Conservation (phyloP, 2,797 vertebrate genomes). For the Oreochromis mossambicus region DNA sequence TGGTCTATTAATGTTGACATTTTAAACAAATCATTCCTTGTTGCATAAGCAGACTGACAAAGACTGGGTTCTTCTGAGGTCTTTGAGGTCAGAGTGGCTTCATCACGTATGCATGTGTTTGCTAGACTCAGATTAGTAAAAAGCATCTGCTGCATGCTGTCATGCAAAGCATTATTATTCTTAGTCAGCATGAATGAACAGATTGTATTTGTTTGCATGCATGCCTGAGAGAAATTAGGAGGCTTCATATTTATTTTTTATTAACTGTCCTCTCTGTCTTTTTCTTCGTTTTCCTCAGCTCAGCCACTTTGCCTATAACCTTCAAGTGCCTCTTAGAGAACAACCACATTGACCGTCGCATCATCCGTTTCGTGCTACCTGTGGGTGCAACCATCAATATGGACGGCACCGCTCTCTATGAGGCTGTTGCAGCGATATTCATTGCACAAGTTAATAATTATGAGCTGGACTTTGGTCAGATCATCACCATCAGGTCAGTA, state of each 20-base stretch:
- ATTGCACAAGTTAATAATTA: conserved; percentile 97
- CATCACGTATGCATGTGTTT: neutral
- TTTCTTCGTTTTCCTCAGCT: conserved; percentile 70
- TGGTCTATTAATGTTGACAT: neutral
- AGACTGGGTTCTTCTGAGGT: neutral
- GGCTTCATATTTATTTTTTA: neutral
- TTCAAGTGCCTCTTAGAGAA: conserved; percentile 99
- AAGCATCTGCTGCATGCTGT: neutral
- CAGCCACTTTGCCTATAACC: conserved; percentile 95
- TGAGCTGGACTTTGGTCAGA: conserved; percentile 93
- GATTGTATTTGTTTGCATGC: neutral
- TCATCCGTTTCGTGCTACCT: conserved; percentile 92
- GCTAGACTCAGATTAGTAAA: neutral
- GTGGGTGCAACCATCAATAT: conserved; percentile 97
- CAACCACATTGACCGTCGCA: conserved; percentile 92
- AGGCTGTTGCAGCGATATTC: conserved; percentile 94
- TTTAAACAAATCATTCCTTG: neutral
- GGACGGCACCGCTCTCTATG: conserved; percentile 92
- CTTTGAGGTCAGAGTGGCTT: neutral
- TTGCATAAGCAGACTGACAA: neutral
- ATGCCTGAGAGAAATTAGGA: neutral
- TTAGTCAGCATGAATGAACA: neutral
- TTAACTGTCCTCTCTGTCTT: neutral
- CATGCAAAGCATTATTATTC: neutral
- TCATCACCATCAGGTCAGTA: conserved; percentile 92